These are phyloP conservation scores for Myotis myotis DNA, from an alignment of 2,797 vertebrate genomes.

Conservation along the genomic window DNA sequence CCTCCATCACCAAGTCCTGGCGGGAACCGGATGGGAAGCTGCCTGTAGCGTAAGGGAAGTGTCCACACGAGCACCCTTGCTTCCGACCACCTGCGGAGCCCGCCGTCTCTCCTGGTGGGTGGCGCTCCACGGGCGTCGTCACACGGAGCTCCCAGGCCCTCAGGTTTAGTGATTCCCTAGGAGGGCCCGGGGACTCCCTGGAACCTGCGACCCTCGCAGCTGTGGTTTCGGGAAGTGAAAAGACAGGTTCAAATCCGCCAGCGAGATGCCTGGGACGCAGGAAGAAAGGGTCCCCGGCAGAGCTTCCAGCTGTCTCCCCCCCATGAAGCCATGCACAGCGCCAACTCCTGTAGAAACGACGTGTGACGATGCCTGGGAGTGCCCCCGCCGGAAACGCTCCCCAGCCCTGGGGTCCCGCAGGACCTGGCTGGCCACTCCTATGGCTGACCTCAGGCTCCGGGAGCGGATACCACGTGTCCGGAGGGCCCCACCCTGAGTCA, in stretches of 20 bases:
- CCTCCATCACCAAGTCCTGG: not conserved
- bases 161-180: not conserved
- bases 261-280: accelerated
- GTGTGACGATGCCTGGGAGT: accelerated
- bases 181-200: not conserved
- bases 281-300: accelerated
- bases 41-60: not conserved
- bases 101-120: accelerated
- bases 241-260: too few relatives aligned
- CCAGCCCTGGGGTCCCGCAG: not conserved
- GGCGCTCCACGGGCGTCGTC: too few relatives aligned
- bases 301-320: not conserved
- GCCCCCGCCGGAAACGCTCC: accelerated
- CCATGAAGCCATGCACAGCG: accelerated
- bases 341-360: accelerated
- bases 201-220: too few relatives aligned
- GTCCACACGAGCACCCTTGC: not conserved
- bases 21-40: not conserved
- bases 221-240: not conserved
- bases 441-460: not conserved
- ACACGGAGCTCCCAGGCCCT: too few relatives aligned
- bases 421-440: accelerated
- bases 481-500: not conserved
- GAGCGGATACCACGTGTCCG: accelerated
- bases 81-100: not conserved